Base-by-base conservation (phyloP, 2,888 invertebrate genomes). In the Pseudeuparius sepicola region DNA sequence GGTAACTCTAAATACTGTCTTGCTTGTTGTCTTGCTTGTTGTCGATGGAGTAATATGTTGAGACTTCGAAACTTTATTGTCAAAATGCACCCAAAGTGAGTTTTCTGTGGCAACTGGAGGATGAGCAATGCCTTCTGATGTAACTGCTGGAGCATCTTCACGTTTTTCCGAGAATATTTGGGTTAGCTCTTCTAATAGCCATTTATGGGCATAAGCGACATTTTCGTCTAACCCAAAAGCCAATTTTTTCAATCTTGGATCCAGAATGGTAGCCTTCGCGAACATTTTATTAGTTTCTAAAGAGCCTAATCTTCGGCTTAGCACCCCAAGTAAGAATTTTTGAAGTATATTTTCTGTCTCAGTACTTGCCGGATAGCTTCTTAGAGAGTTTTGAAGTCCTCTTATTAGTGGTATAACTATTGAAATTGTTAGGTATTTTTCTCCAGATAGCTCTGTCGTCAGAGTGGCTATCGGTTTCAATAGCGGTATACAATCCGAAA, bases 361-460 rank as follows among this genome's bases (percentile, higher is more conserved):
- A 20, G 41, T 44, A 10, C n/a, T 18, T 30, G 36, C 16, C 16
- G 28, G 17, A 2, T 9, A 11, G 9, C 11, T 29, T 33, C 24
- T 29, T 6, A 44, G 7, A 12, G 31, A 9, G 16, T 11, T 16
- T 24, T 49, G 48, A 10, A 49, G 35, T 25, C 47, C 47, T 34
- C 43, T 25, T 18, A 48, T 26, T 10, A 52, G 34, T 1, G 50
- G 46, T 26, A 48, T 41, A 15, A 51, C 28, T 18, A 43, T 14
- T 2, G 49, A 50, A 9, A 49, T 36, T 2, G 50, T 50, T 4
- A 35, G 31, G 35, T 50, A 51, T 36, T 45, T 41, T 41, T 51
- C 49, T 7, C 42, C 46, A 17, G 49, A 49, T 15, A 51, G 30
- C 10, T 34, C 41, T 23, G 26, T 34, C 10, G 48, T 50, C 30